These are phyloP conservation scores for Sander lucioperca DNA, from an alignment of 2,113 vertebrate species.

Conservation along the genomic window DNA sequence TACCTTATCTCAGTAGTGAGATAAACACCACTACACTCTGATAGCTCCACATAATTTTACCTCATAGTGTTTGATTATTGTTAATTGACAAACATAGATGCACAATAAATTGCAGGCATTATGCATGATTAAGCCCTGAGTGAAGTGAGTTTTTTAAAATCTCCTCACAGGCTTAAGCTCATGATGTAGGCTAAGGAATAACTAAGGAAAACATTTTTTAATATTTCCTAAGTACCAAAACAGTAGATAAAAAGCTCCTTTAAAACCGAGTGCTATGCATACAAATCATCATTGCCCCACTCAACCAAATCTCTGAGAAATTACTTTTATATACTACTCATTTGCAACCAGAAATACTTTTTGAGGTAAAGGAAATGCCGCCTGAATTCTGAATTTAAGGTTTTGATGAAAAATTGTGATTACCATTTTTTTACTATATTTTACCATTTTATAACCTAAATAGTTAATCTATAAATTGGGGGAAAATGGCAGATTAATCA, in stretches of 20 bases:
- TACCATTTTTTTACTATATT: background rate
- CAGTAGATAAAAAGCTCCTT: background rate
- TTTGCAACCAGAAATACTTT: too few relatives aligned
- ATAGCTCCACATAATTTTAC: constrained; percentile 39
- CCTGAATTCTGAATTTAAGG: background rate
- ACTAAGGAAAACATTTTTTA: background rate
- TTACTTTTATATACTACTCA: background rate
- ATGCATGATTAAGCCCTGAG: constrained; percentile 36
- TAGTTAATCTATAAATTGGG: background rate
- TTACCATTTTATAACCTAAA: background rate
- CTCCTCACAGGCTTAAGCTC: constrained; percentile 13
- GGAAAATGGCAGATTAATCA: background rate
- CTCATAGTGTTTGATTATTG: constrained; percentile 41
- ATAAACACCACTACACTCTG: constrained; percentile 39
- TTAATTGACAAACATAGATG: constrained; percentile 48
- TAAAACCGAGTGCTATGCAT: background rate
- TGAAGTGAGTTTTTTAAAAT: background rate
- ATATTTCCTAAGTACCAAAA: background rate
- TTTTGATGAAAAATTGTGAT: background rate
- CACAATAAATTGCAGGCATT: constrained; percentile 31
- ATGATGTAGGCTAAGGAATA: constrained; percentile 4
- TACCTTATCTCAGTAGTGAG: constrained; percentile 21
- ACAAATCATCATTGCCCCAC: background rate
- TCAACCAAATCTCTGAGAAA: background rate
- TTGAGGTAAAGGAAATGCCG: background rate